phyloP scores from a whole-genome alignment of 1,140 invertebrate genomes.

The Hermatobates lingyangjiaoensis region DNA sequence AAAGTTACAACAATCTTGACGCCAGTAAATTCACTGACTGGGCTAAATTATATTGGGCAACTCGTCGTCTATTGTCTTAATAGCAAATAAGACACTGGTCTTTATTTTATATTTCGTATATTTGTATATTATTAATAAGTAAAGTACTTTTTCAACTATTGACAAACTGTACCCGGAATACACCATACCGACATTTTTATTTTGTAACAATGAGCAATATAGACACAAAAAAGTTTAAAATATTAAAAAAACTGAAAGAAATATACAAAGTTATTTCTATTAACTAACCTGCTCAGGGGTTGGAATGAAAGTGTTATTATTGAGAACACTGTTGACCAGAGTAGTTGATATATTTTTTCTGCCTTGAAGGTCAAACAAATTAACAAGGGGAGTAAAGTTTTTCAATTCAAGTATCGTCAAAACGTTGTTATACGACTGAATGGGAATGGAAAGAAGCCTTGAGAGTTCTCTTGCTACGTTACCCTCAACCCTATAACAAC shows the following conservation, averaged over 20 bases:
- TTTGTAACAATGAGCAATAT: too few relatives aligned
- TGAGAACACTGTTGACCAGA: conserved; percentile 70
- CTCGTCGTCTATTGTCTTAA: too few relatives aligned
- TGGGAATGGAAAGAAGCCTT: conserved; percentile 80
- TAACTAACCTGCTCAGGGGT: conserved; percentile 47
- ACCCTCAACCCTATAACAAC: conserved; percentile 48
- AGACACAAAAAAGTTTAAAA: background rate
- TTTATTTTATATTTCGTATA: too few relatives aligned
- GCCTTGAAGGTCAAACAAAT: conserved; percentile 78
- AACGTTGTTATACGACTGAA: conserved; percentile 87
- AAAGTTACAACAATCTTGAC: background rate
- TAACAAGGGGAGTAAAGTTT: conserved; percentile 67
- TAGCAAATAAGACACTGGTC: too few relatives aligned
- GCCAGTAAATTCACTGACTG: too few relatives aligned
- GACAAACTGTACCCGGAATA: too few relatives aligned
- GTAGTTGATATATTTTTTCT: conserved; percentile 72
- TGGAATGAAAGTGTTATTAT: conserved; percentile 73
- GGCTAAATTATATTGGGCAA: too few relatives aligned
- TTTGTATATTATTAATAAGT: too few relatives aligned
- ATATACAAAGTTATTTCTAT: too few relatives aligned
- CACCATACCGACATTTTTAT: too few relatives aligned
- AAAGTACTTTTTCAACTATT: too few relatives aligned
- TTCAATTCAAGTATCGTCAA: conserved; percentile 64
- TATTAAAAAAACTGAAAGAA: background rate
- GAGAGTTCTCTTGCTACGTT: conserved; percentile 79